Percentiles rank a stretch among this genome's conserved stretches.
Conservation (phyloP, 1,140 invertebrate genomes). For the Neelides sp. region DNA sequence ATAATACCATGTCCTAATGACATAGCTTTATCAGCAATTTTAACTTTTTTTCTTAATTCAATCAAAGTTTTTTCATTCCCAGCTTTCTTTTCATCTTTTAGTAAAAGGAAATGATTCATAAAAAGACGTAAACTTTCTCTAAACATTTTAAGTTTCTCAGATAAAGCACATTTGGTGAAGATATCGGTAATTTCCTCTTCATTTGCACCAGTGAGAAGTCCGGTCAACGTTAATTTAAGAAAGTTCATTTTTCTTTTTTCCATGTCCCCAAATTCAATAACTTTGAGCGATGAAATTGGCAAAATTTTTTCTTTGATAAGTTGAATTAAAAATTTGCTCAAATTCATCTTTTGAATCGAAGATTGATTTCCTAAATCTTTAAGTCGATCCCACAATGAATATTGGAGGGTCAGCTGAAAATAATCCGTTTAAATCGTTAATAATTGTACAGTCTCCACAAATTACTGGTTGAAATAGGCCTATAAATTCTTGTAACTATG, state of each 20-base stretch:
- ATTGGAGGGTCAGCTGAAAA: conserved; percentile 74
- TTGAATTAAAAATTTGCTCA: conserved; percentile 65
- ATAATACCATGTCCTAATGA: conserved; percentile 11
- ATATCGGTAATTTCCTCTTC: conserved; percentile 46
- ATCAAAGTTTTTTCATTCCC: neutral
- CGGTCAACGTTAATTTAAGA: conserved; percentile 54
- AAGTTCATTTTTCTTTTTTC: conserved; percentile 55
- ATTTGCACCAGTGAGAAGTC: conserved; percentile 50
- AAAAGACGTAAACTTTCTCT: conserved; percentile 62
- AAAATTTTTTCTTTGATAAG: conserved; percentile 66
- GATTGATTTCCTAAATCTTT: conserved; percentile 57
- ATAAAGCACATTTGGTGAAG: conserved; percentile 51
- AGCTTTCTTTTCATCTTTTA: conserved; percentile 24
- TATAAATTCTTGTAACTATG: no score
- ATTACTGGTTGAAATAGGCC: conserved; percentile 14
- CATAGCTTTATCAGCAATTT: conserved; percentile 26
- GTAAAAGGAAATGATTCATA: conserved; percentile 62
- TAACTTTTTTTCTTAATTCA: conserved; percentile 15
- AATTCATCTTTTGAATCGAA: conserved; percentile 52
- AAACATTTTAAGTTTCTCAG: conserved; percentile 55
- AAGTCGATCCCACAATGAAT: conserved; percentile 79
- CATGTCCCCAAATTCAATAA: conserved; percentile 65
- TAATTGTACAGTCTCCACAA: conserved; percentile 6
- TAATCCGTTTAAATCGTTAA: conserved; percentile 6
- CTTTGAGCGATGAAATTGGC: conserved; percentile 73